A percentile compares a stretch with the other conserved stretches of the same genome.
These are phyloP conservation scores for Campylorhamphus procurvoides DNA, from an alignment of 2,113 vertebrate species.

Conservation along the genomic window DNA sequence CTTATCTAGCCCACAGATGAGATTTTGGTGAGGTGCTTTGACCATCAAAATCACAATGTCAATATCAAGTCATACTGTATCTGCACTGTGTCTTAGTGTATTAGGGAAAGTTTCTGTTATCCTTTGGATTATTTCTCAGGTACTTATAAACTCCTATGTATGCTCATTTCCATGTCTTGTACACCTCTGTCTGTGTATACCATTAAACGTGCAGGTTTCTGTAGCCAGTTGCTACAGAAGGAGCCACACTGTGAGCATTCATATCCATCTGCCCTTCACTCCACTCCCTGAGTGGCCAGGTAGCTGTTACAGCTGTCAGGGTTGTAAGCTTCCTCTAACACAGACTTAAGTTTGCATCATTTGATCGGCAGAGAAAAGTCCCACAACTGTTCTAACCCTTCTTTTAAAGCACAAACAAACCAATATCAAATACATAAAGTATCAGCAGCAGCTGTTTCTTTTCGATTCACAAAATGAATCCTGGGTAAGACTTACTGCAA, in stretches of 20 bases:
- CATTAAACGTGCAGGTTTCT: neutral
- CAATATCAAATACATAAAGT: neutral
- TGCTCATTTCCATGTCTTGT: neutral
- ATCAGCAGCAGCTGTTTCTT: constrained; percentile 53
- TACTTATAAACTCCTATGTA: neutral
- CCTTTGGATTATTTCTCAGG: neutral
- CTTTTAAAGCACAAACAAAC: neutral
- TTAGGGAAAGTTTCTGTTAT: neutral
- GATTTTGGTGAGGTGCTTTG: neutral
- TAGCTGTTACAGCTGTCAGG: neutral
- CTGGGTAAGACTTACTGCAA: constrained; percentile 39
- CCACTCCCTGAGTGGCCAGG: neutral
- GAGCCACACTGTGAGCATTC: neutral
- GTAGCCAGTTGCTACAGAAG: neutral
- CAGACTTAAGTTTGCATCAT: neutral
- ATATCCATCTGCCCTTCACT: neutral
- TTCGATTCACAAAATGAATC: neutral
- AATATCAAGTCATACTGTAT: neutral
- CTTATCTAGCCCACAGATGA: neutral
- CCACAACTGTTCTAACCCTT: neutral
- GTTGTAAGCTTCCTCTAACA: neutral
- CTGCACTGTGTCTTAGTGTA: neutral
- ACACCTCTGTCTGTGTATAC: neutral
- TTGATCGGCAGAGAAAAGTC: neutral
- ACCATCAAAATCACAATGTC: neutral